These are phyloP conservation scores for Lagopus leucura DNA, from an alignment of 2,113 vertebrate species.

Conservation along the genomic window DNA sequence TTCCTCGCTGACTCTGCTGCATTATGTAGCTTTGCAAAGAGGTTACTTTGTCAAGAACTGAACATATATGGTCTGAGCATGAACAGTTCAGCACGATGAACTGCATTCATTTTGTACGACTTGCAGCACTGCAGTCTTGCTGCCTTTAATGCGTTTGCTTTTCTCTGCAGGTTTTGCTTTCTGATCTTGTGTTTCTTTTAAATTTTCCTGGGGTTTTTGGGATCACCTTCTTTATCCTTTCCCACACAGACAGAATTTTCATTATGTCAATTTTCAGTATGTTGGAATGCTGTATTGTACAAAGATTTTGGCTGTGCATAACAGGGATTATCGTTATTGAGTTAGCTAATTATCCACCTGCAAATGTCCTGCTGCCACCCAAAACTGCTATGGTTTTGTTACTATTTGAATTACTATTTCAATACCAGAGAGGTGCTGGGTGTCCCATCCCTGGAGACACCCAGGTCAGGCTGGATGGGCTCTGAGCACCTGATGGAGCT, in stretches of 20 bases:
- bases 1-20: slow-evolving; percentile 49
- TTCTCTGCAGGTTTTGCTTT: neutral
- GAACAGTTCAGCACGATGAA: slow-evolving; percentile 32
- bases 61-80: slow-evolving; percentile 40
- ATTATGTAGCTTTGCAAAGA: slow-evolving; percentile 57
- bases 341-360: neutral
- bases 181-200: neutral
- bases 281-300: neutral
- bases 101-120: slow-evolving; percentile 11
- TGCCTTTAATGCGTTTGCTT: neutral
- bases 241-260: neutral
- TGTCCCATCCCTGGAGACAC: too few relatives aligned
- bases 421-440: neutral
- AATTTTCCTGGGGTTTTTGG: neutral
- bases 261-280: neutral
- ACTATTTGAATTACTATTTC: neutral
- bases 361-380: neutral
- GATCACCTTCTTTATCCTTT: neutral
- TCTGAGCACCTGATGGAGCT: too few relatives aligned
- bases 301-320: neutral
- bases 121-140: neutral
- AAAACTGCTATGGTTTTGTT: neutral
- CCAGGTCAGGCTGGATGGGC: too few relatives aligned
- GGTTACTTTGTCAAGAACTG: slow-evolving; percentile 60
- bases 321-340: neutral